Evolutionary conservation across 1,140 invertebrate species (phyloP).

Genomic region (Drosophila oshimai): DNA sequence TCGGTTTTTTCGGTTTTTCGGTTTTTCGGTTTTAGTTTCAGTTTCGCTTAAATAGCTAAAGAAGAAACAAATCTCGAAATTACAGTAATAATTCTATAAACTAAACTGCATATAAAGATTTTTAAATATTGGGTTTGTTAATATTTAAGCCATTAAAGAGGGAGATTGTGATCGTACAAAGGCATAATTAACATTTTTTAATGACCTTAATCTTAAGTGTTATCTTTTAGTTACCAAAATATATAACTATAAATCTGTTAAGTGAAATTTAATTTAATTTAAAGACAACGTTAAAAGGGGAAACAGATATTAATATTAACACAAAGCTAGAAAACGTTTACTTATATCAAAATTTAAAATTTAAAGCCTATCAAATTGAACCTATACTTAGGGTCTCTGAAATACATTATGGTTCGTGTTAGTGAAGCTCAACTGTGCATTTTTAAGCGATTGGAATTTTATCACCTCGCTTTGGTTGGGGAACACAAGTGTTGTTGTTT

Average conservation of each 20-base stretch:
- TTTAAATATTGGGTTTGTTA: too few species aligned
- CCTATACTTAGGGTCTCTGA: too few species aligned
- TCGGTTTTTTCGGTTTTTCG: too few species aligned
- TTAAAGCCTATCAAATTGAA: too few species aligned
- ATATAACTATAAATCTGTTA: too few species aligned
- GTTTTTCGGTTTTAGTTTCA: constrained; percentile 32
- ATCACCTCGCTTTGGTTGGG: constrained; percentile 46
- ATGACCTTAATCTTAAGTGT: not conserved
- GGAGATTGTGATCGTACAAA: not conserved
- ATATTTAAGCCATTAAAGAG: not conserved
- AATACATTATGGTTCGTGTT: not conserved
- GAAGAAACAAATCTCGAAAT: not conserved
- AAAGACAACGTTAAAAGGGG: too few species aligned
- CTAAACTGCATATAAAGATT: too few species aligned
- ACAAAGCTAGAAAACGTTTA: too few species aligned
- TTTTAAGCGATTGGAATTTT: constrained; percentile 55
- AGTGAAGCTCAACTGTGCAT: constrained; percentile 3
- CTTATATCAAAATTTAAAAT: too few species aligned
- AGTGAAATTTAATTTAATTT: not conserved
- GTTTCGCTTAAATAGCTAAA: constrained; percentile 13
- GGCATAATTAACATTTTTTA: not conserved
- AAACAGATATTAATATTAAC: too few species aligned
- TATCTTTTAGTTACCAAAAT: too few species aligned
- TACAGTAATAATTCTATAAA: constrained; percentile 8
- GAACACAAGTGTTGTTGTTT: not conserved